phyloP scores from a whole-genome alignment of 1,140 invertebrate genomes.

The Harpegnathos saltator region DNA sequence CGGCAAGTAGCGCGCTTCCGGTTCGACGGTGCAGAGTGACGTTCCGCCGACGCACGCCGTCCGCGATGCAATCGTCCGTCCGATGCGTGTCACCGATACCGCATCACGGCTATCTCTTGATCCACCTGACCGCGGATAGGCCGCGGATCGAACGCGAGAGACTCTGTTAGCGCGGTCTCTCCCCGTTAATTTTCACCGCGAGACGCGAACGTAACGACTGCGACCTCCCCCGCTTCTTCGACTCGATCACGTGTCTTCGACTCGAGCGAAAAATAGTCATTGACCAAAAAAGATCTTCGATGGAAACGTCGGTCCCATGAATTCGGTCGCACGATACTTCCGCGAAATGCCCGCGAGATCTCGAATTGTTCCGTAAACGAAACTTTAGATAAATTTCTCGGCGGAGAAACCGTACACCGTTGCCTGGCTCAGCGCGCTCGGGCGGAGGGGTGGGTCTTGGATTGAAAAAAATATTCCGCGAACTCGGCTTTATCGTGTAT shows the following conservation, averaged over 20 bases:
- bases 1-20: constrained; percentile 61
- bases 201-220: too few species aligned
- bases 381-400: background rate
- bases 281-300: too few species aligned
- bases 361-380: background rate
- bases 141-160: background rate
- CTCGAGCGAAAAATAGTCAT: too few species aligned
- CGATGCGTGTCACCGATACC: background rate
- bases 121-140: background rate
- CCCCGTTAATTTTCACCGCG: background rate
- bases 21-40: constrained; percentile 35
- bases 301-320: too few species aligned
- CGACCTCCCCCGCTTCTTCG: too few species aligned
- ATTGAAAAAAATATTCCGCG: background rate
- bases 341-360: background rate
- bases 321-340: too few species aligned
- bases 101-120: too few species aligned
- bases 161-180: background rate
- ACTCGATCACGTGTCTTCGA: too few species aligned
- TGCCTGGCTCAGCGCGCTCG: background rate
- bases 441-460: background rate
- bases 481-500: background rate
- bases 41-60: background rate
- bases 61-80: background rate
- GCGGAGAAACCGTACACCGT: background rate